These are phyloP conservation scores for Callitettix versicolor DNA, from an alignment of 1,140 invertebrate species.

Conservation along the genomic window DNA sequence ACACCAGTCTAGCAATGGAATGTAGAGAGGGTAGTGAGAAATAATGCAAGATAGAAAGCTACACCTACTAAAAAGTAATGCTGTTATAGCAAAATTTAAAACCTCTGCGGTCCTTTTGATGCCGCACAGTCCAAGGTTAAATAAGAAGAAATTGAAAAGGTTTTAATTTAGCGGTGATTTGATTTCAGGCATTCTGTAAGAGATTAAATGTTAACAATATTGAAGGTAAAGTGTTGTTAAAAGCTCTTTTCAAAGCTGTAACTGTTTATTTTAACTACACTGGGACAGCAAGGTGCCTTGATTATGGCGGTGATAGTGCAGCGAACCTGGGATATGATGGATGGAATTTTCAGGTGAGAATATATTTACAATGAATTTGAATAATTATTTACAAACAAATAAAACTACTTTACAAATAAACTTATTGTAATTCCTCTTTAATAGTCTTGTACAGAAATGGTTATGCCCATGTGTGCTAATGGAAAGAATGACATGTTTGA, in stretches of 20 bases:
- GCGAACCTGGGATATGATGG: conserved; percentile 49
- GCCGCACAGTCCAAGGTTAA: no score
- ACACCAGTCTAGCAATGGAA: no score
- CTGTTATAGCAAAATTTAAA: no score
- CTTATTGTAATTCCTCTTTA: conserved; percentile 22
- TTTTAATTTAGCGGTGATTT: conserved; percentile 8
- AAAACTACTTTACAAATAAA: background rate
- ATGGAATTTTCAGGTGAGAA: conserved; percentile 66
- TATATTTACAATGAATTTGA: no score
- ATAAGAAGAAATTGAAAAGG: background rate
- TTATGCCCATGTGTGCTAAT: conserved; percentile 82
- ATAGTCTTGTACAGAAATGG: conserved; percentile 89
- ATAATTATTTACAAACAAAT: no score
- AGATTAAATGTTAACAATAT: conserved; percentile 39
- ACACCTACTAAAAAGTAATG: no score
- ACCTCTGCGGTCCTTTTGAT: no score
- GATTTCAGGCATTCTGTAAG: conserved; percentile 41
- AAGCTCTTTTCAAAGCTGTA: conserved; percentile 52
- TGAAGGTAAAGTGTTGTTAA: conserved; percentile 42
- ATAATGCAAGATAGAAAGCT: no score
- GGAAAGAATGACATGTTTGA: conserved; percentile 79
- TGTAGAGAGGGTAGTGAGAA: no score
- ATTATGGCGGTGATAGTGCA: conserved; percentile 38
- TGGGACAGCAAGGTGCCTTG: conserved; percentile 52
- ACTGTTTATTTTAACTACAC: conserved; percentile 77